These are phyloP conservation scores for Sus cebifrons DNA, from an alignment of 2,797 vertebrate genomes.

Conservation along the genomic window DNA sequence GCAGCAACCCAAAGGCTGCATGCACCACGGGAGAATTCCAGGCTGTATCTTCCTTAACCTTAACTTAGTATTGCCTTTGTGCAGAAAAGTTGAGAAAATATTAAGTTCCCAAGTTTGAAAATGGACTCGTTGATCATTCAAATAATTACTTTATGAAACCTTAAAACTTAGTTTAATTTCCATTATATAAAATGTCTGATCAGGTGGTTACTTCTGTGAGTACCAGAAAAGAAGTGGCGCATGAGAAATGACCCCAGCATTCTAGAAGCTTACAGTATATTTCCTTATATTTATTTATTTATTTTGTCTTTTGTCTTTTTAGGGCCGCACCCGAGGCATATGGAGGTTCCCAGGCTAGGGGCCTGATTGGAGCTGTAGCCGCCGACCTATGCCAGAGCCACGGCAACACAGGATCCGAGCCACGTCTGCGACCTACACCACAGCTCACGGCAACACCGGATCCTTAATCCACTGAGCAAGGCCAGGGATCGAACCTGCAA, in stretches of 20 bases:
- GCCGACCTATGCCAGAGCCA: too few species aligned
- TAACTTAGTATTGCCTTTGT: neutral
- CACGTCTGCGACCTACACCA: too few species aligned
- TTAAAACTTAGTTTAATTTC: neutral
- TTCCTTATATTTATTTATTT: neutral
- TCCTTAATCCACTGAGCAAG: too few species aligned
- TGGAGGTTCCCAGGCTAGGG: too few species aligned
- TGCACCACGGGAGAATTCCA: too few species aligned
- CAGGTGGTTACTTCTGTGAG: neutral
- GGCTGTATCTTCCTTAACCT: neutral
- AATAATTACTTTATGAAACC: constrained; percentile 21
- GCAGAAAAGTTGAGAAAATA: constrained; percentile 16
- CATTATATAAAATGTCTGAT: neutral
- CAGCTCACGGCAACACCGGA: too few species aligned
- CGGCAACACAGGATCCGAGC: too few species aligned
- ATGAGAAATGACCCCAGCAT: neutral
- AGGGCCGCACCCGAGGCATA: too few species aligned
- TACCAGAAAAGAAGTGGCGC: neutral
- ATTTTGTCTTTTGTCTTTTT: too few species aligned
- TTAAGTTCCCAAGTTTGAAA: constrained; percentile 29
- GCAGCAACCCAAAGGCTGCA: too few species aligned
- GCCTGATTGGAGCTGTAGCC: too few species aligned
- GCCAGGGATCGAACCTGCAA: too few species aligned
- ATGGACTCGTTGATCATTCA: constrained; percentile 2
- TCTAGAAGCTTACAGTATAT: neutral